Base-by-base conservation (phyloP, 2,113 vertebrate species). In the Tapirus terrestris region DNA sequence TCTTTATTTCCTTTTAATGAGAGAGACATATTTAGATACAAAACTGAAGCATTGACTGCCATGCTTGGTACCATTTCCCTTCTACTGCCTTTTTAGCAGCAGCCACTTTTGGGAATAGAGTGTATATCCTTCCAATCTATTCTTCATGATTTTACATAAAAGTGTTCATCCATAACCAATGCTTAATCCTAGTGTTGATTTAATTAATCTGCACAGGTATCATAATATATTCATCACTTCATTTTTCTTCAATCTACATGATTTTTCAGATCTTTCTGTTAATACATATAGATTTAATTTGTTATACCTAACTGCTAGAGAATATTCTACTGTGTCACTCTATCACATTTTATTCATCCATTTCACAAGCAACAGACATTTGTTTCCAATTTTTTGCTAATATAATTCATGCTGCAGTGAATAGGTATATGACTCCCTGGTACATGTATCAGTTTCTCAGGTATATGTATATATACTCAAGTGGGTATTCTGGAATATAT, bases 321-420 rank as follows among this genome's bases (percentile, higher is more conserved):
- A 88, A 53, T 86, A 91, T 83, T 92, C 7, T 91, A 91, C 31
- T 51, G 18, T 65, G 36, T 73, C 17, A 87, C 58, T 82, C 36
- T 14, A 58, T 25, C 18, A 86, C 25, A 94, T 80, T 95, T 94
- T 79, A 90, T 63, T 83, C 33, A 94, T 45, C 53, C 89, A 91
- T 51, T 89, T 96, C 86, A 93, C 53, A 97, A 95, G 48, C 53
- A 61, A 94, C 36, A 92, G 48, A 61, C 21, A 85, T 81, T n/a
- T 91, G 43, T 56, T 25, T 91, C 73, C 14, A 68, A n/a, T 60
- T 96, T 91, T 73, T 82, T 63, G 23, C 18, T 92, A 85, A 39
- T 43, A 23, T 87, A 75, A 96, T 85, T 89, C 58, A 86, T 91
- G 68, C 31, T 92, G 33, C 61, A 96, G 87, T 70, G 23, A 96